Evolutionary conservation across 2,797 vertebrate genomes (phyloP).

Genomic region (Peromyscus melanophrys): DNA sequence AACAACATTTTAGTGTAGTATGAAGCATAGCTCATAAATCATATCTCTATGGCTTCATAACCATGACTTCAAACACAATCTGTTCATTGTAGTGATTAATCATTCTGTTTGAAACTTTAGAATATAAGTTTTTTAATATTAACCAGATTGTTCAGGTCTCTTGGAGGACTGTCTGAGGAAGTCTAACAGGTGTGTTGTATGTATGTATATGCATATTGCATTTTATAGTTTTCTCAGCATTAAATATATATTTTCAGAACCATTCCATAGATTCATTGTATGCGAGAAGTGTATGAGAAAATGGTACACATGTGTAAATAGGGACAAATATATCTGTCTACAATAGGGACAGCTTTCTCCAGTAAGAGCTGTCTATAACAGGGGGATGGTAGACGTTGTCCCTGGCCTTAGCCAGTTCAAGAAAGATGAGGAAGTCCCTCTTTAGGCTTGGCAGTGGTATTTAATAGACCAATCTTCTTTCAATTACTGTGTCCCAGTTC

Average conservation of each 20-base stretch:
- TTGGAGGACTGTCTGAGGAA: conserved; percentile 23
- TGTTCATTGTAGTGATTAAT: not conserved
- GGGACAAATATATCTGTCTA: not conserved
- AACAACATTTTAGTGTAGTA: not conserved
- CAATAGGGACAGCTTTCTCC: not conserved
- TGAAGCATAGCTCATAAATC: not conserved
- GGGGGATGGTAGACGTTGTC: not conserved
- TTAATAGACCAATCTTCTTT: not conserved
- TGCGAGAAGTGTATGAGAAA: not conserved
- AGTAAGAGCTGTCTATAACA: not conserved
- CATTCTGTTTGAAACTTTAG: conserved; percentile 7
- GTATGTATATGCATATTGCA: not conserved
- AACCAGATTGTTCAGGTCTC: not conserved
- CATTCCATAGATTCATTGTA: not conserved
- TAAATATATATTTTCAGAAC: conserved; percentile 46
- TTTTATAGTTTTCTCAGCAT: not conserved
- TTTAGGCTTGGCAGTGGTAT: not conserved
- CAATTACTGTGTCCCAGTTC: not conserved
- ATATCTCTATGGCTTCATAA: not conserved
- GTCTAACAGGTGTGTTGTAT: not conserved
- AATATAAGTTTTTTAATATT: conserved; percentile 4
- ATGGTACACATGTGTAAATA: not conserved
- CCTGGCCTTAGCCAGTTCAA: not conserved
- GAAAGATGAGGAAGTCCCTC: not conserved
- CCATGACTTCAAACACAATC: not conserved